Evolutionary conservation across 2,888 invertebrate species (phyloP).

Genomic region (Drosophila histrio): DNA sequence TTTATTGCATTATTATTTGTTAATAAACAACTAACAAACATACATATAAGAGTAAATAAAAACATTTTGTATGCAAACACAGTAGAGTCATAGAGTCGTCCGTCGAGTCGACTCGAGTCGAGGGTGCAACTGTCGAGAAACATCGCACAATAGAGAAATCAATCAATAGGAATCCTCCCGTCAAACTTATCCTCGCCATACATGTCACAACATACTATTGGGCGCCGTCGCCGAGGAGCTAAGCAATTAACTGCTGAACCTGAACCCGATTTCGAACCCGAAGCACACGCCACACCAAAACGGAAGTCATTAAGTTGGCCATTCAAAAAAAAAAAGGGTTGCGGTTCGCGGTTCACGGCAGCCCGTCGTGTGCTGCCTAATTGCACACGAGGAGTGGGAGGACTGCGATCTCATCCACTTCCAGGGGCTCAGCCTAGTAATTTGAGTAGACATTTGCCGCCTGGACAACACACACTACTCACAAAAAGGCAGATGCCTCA

Average conservation of each 20-base stretch:
- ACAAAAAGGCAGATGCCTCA: conserved; percentile 26
- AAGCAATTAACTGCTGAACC: conserved; percentile 58
- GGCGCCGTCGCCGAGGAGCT: conserved; percentile 17
- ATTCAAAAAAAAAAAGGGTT: conserved; percentile 56
- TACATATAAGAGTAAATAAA: conserved; percentile 16
- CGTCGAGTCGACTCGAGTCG: background rate
- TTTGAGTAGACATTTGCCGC: conserved; percentile 51
- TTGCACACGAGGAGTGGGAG: conserved; percentile 46
- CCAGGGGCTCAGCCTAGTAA: conserved; percentile 37
- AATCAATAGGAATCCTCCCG: conserved; percentile 54
- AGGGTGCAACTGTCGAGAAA: conserved; percentile 18
- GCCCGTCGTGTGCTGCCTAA: conserved; percentile 62
- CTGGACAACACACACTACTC: background rate
- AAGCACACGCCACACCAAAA: conserved; percentile 20
- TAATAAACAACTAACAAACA: conserved; percentile 46
- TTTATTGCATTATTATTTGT: conserved; percentile 68
- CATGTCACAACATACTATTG: conserved; percentile 25
- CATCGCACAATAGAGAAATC: conserved; percentile 45
- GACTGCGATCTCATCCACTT: background rate
- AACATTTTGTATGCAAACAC: conserved; percentile 28
- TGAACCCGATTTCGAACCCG: conserved; percentile 22
- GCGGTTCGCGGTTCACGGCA: conserved; percentile 28
- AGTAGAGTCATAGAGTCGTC: background rate
- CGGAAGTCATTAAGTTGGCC: conserved; percentile 72
- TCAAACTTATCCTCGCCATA: background rate